phyloP scores from a whole-genome alignment of 1,140 invertebrate species.

The Sminthurinus signatus region DNA sequence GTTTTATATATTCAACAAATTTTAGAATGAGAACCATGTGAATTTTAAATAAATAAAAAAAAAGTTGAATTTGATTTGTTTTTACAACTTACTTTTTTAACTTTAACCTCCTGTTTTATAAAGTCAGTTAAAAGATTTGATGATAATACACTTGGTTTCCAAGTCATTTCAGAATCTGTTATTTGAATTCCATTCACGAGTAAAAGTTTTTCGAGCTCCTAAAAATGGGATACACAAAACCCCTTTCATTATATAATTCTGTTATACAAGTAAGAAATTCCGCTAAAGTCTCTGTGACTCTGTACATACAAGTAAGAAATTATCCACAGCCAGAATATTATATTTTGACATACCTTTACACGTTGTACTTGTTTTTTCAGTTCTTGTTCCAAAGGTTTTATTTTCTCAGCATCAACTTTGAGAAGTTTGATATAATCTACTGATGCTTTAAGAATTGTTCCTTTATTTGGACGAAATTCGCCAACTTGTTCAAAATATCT shows the following conservation, averaged over 20 bases:
- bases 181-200: conserved; percentile 9
- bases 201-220: conserved; percentile 21
- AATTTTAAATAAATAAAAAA: no score
- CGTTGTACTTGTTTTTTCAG: conserved; percentile 79
- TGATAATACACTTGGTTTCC: conserved; percentile 5
- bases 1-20: no score
- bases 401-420: conserved; percentile 72
- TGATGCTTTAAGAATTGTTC: conserved; percentile 94
- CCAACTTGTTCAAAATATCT: conserved; percentile 71
- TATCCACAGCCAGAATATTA: no score
- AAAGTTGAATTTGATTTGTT: no score
- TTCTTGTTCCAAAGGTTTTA: conserved; percentile 69
- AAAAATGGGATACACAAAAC: background rate
- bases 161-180: conserved; percentile 7
- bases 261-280: background rate
- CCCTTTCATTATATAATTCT: background rate
- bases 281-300: no score
- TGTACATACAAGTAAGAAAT: no score
- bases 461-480: conserved; percentile 84
- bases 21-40: no score
- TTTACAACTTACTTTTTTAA: conserved; percentile 17
- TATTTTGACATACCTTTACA: conserved; percentile 69
- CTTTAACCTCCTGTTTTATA: conserved; percentile 7
- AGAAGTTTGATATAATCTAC: conserved; percentile 92
- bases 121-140: background rate